These are phyloP conservation scores for Drosophila ohnishii DNA, from an alignment of 1,140 invertebrate species.

Conservation along the genomic window DNA sequence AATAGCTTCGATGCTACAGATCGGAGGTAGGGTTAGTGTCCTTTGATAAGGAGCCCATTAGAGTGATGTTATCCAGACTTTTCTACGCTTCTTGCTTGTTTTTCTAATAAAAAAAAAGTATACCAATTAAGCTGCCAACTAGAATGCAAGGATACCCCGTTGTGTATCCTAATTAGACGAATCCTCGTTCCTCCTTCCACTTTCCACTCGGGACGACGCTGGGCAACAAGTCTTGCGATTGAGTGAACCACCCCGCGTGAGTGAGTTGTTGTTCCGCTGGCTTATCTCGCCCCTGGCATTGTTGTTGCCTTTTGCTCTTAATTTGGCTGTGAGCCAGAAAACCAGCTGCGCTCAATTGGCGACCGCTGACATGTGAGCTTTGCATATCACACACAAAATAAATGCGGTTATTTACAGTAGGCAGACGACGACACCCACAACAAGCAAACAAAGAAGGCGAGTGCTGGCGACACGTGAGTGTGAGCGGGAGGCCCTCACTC, in stretches of 20 bases:
- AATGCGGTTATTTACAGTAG: constrained; percentile 36
- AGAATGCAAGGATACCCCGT: background rate
- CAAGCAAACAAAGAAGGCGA: constrained; percentile 18
- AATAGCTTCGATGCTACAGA: constrained; percentile 69
- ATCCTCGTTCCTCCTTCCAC: background rate
- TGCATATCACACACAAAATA: constrained; percentile 38
- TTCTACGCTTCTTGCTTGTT: constrained; percentile 46
- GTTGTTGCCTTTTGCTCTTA: constrained; percentile 7
- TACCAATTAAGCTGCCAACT: background rate
- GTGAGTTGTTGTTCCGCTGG: background rate
- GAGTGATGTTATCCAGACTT: constrained; percentile 19
- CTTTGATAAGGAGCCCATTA: background rate
- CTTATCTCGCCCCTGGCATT: constrained; percentile 10
- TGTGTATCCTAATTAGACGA: constrained; percentile 3
- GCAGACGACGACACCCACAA: constrained; percentile 14
- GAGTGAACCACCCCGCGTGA: constrained; percentile 6
- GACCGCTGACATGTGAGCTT: constrained; percentile 42
- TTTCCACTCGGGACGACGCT: constrained; percentile 10
- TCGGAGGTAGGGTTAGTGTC: constrained; percentile 39
- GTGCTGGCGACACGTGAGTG: constrained; percentile 46
- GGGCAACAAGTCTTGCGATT: constrained; percentile 35
- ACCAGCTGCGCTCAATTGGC: constrained; percentile 39
- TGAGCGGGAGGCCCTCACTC: background rate
- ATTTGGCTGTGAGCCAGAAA: constrained; percentile 24
- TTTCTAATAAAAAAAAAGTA: constrained; percentile 28